Conservation (phyloP, 1,140 invertebrate genomes). For the Piezodorus guildinii region DNA sequence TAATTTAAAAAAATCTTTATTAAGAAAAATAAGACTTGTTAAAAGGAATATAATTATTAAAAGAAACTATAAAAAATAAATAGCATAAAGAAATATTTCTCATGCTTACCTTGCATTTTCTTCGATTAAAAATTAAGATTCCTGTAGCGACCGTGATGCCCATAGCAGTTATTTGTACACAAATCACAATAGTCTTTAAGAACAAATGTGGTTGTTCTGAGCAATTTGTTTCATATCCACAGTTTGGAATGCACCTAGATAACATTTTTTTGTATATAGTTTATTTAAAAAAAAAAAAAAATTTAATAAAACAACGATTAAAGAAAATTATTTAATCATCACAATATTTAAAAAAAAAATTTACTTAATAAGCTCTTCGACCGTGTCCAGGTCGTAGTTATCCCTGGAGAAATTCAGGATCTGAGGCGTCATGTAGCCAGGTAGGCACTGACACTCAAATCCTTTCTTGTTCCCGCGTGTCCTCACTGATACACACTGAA, state of each 20-base stretch:
- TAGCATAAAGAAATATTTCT: not conserved
- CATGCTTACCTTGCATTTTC: conserved; percentile 28
- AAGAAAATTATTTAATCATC: too few relatives aligned
- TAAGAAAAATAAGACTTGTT: too few relatives aligned
- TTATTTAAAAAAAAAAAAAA: not conserved
- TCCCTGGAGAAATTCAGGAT: not conserved
- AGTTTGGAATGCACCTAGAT: conserved; percentile 26
- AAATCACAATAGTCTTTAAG: conserved; percentile 24
- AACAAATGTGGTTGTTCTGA: conserved; percentile 24
- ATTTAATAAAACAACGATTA: too few relatives aligned
- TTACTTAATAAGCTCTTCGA: too few relatives aligned
- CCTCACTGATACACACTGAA: conserved; percentile 23
- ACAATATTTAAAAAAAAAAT: too few relatives aligned
- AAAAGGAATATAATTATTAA: too few relatives aligned
- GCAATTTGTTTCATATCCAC: conserved; percentile 26
- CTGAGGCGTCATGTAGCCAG: conserved; percentile 23
- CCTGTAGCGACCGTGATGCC: conserved; percentile 23
- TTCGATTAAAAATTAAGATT: conserved; percentile 27
- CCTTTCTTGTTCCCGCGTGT: conserved; percentile 22
- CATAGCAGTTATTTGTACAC: conserved; percentile 25
- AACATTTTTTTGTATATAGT: not conserved
- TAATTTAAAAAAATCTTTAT: too few relatives aligned
- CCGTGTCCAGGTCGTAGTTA: too few relatives aligned
- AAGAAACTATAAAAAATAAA: not conserved
- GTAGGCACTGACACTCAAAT: conserved; percentile 25